Base-by-base conservation (phyloP, 2,888 invertebrate species). In the Heliconius hortense region DNA sequence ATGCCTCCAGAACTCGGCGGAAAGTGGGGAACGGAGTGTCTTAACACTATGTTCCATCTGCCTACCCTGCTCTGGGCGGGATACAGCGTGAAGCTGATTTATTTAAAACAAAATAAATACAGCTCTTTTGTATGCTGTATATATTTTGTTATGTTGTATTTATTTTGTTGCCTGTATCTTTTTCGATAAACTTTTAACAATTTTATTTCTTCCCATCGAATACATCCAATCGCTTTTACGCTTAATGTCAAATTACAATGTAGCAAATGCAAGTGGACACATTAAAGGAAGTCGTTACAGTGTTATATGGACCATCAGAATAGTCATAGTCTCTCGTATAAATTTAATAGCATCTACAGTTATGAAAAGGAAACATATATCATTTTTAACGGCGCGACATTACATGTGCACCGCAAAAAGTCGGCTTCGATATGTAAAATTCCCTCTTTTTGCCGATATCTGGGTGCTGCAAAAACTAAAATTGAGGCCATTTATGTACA, bases 331-430 rank as follows among this genome's bases (percentile, higher is more conserved):
- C 85, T 80, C 85, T 84, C 86, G 81, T 88, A 86, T 88, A 89
- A 88, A 88, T 88, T 89, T 89, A 88, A 90, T 88, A 85, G 87
- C 83, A 85, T 86, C 85, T 82, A 82, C 85, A 85, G 84, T 84
- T 83, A 85, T 86, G 84, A 84, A 83, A 85, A 86, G 87, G 86
- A 88, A 87, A 87, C 84, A 88, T 85, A 87, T 89, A 88, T 88
- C 87, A 88, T 88, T 88, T 88, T 90, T 90, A 89, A 90, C 86
- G 85, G 83, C 75, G 82, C 83, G 82, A 86, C 87, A 86, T 84
- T 86, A 85, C 83, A 85, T 83, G 77, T 76, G 75, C 77, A 79
- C 70, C 66, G 78, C 76, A 78, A 77, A 76, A 77, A 76, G 77
- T 76, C 70, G 21, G 70, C 64, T 73, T 73, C 73, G 73, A 76